phyloP scores from a whole-genome alignment of 2,888 invertebrate genomes.

The Drosophila rubida region DNA sequence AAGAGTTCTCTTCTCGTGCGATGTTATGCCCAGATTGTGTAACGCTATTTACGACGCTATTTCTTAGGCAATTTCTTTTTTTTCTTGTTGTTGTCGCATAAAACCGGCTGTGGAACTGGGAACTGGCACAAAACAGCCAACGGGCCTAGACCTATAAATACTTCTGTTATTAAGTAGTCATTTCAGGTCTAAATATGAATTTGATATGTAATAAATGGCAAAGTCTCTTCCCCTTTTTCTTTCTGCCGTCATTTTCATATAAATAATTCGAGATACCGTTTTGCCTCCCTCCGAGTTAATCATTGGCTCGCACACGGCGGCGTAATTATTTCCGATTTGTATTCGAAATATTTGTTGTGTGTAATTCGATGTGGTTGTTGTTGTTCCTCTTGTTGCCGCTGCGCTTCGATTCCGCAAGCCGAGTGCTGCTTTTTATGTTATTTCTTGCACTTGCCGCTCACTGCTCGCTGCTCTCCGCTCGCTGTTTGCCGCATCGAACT shows the following conservation, averaged over 20 bases:
- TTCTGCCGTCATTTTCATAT: slow-evolving; percentile 2
- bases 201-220: slow-evolving; percentile 8
- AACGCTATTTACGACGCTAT: slow-evolving; percentile 39
- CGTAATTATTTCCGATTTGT: slow-evolving; percentile 51
- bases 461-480: background rate
- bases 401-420: slow-evolving; percentile 52
- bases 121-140: slow-evolving; percentile 32
- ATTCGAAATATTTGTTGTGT: slow-evolving; percentile 36
- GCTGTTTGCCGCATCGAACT: slow-evolving; percentile 25
- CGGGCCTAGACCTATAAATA: slow-evolving; percentile 9
- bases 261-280: slow-evolving; percentile 9
- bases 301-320: slow-evolving; percentile 14
- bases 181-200: slow-evolving; percentile 5
- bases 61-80: slow-evolving; percentile 24
- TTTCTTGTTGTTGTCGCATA: slow-evolving; percentile 2
- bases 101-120: slow-evolving; percentile 25
- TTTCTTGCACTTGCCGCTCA: slow-evolving; percentile 2
- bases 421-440: slow-evolving; percentile 33
- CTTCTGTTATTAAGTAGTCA: background rate
- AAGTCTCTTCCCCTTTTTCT: background rate
- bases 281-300: slow-evolving; percentile 8
- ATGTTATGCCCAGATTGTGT: slow-evolving; percentile 26
- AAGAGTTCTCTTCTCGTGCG: slow-evolving; percentile 3
- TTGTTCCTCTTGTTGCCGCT: slow-evolving; percentile 27
- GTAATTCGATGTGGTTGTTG: slow-evolving; percentile 27